Evolutionary conservation across 2,797 vertebrate genomes (phyloP).

Genomic region (Chelmon rostratus): DNA sequence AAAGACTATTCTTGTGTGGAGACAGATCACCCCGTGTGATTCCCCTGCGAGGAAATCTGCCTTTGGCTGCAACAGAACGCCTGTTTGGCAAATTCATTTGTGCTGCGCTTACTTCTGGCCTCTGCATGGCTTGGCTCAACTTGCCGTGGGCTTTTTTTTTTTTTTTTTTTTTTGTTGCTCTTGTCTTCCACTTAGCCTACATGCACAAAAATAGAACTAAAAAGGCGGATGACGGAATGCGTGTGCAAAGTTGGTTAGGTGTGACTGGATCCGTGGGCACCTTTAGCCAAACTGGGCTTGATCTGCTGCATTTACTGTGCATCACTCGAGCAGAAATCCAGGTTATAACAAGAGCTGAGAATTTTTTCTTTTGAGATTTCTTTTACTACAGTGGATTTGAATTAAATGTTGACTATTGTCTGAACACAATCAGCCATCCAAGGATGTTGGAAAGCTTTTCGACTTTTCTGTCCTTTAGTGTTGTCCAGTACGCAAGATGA

Average conservation of each 20-base stretch:
- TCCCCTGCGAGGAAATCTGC: conserved; percentile 24
- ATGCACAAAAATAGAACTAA: conserved; percentile 50
- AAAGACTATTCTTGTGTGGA: conserved; percentile 12
- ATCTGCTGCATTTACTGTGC: not conserved
- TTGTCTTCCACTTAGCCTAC: conserved; percentile 53
- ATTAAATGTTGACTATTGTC: too few relatives aligned
- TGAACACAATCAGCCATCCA: too few relatives aligned
- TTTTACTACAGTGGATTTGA: too few relatives aligned
- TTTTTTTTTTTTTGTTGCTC: conserved; percentile 3
- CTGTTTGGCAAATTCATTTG: conserved; percentile 54
- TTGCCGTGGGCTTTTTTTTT: conserved; percentile 34
- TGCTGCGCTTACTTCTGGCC: conserved; percentile 51
- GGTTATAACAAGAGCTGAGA: not conserved
- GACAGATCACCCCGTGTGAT: conserved; percentile 16
- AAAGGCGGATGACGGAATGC: conserved; percentile 33
- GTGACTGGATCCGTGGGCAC: conserved; percentile 32
- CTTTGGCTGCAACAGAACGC: conserved; percentile 25
- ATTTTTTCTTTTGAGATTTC: too few relatives aligned
- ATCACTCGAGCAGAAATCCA: too few relatives aligned
- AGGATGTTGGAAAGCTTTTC: too few relatives aligned
- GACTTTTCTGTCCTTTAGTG: too few relatives aligned
- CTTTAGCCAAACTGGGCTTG: not conserved
- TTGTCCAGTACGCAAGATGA: not conserved
- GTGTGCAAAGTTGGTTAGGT: not conserved
- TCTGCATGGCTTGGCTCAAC: conserved; percentile 39